Evolutionary conservation across 92 coral and sea anemone species (phyloP).

Genomic region (Epizoanthus scotinus): DNA sequence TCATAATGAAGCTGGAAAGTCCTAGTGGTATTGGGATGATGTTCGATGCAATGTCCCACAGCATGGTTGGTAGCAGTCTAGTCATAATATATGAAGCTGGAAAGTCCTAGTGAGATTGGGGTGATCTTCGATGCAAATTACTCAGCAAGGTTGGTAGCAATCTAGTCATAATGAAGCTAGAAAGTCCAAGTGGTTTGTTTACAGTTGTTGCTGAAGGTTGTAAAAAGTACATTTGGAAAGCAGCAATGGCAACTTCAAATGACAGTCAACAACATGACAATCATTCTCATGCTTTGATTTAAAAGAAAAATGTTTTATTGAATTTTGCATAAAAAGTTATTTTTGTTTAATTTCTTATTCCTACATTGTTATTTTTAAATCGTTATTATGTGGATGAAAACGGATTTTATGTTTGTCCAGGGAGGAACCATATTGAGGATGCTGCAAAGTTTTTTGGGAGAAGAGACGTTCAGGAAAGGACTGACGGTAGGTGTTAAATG

Average conservation of each 20-base stretch:
- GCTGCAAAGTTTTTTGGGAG: conserved; percentile 34
- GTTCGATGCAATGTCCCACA: no score
- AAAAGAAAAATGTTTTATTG: no score
- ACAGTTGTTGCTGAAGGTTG: no score
- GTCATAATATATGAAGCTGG: conserved; percentile 65
- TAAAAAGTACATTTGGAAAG: no score
- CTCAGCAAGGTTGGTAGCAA: conserved; percentile 62
- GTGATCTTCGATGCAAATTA: conserved; percentile 84
- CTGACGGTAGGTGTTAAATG: conserved; percentile 8
- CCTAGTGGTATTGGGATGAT: no score
- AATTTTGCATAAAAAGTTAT: neutral
- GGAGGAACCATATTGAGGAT: conserved; percentile 32
- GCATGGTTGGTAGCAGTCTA: conserved; percentile 76
- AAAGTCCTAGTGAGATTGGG: conserved; percentile 65
- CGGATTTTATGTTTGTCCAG: neutral
- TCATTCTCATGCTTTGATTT: no score
- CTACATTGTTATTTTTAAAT: neutral
- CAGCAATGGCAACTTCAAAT: no score
- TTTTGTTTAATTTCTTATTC: neutral
- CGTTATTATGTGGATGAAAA: no score
- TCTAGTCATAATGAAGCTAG: no score
- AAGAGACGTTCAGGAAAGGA: conserved; percentile 20
- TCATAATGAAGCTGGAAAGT: no score
- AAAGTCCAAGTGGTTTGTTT: no score
- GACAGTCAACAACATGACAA: no score